Percentiles rank a stretch among this genome's conserved stretches.
These are phyloP conservation scores for Cotesia congregata DNA, from an alignment of 2,888 invertebrate species.

Conservation along the genomic window DNA sequence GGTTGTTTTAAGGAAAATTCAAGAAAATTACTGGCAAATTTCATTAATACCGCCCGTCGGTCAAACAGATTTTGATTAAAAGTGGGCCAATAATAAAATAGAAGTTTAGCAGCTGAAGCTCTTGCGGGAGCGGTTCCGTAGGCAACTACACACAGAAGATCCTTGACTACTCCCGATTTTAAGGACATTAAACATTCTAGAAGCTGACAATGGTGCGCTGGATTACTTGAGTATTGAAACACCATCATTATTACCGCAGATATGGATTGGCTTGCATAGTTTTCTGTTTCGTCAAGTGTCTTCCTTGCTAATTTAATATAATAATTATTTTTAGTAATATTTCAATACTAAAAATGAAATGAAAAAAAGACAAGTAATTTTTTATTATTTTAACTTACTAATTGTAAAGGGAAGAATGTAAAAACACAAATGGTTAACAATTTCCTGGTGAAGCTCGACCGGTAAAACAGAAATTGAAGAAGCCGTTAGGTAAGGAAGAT, in stretches of 20 bases:
- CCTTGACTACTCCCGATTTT: conserved; percentile 91
- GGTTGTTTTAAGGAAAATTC: neutral
- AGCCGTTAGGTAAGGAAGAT: conserved; percentile 93
- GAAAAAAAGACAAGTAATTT: conserved; percentile 17
- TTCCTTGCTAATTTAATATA: conserved; percentile 75
- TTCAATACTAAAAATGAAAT: conserved; percentile 16
- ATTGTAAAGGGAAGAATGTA: conserved; percentile 97
- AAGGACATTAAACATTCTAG: conserved; percentile 96
- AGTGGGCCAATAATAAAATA: conserved; percentile 99
- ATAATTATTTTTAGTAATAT: conserved; percentile 2
- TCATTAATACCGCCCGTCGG: conserved; percentile 87
- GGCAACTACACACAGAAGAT: conserved; percentile 94
- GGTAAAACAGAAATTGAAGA: conserved; percentile 95
- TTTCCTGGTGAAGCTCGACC: conserved; percentile 90
- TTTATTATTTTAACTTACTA: conserved; percentile 74
- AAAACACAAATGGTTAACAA: conserved; percentile 94
- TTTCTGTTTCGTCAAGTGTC: conserved; percentile 81
- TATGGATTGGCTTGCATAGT: conserved; percentile 86
- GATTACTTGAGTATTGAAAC: conserved; percentile 94
- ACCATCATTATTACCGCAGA: conserved; percentile 98
- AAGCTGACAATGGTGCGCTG: conserved; percentile 96
- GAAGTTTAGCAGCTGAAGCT: conserved; percentile 94
- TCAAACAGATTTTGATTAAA: conserved; percentile 95
- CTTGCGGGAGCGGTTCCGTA: conserved; percentile 95
- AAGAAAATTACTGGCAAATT: conserved; percentile 81